Base-by-base conservation (phyloP, 2,888 invertebrate genomes). In the Hirtodrosophila duncani region DNA sequence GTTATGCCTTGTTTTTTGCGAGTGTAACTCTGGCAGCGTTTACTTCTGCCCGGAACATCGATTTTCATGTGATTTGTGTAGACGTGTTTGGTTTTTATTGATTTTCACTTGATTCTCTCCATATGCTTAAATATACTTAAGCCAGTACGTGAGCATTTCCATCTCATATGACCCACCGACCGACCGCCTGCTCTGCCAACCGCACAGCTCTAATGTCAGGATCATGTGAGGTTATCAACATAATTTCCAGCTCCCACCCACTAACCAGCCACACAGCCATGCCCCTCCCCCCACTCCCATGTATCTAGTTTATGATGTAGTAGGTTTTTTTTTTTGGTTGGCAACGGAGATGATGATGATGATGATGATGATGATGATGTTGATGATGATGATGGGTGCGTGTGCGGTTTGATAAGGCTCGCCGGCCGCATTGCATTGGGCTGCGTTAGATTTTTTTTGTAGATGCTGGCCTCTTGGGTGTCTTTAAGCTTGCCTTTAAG, bases 71-170 rank as follows among this genome's bases (percentile, higher is more conserved):
- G 74, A 74, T 81, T 74, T 81, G 74, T 74, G 74, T 64, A 79
- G 67, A 81, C 71, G 72, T 74, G 81, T 81, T 78, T 74, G 81
- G 79, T 79, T 81, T 78, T 75, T 74, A 74, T 74, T 74, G 74
- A 74, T 74, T 74, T 74, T 81, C 74, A 81, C 74, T 74, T 81
- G 74, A 74, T 74, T 81, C 74, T 62, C 79, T 75, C 74, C 81
- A 81, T 74, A 74, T 74, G 74, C 74, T 78, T 78, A 70, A 80
- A 74, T 81, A 74, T 80, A 69, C 79, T 70, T 81, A 78, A 81
- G 79, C 43, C 81, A 70, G 51, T 66, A 81, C 81, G 79, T 81
- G 81, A 56, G 49, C 72, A 74, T 78, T 77, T 71, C 71, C 79
- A 79, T 59, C 71, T 58, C 56, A 30, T 18, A 36, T 14, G n/a